These are phyloP conservation scores for Sebastes steindachneri DNA, from an alignment of 2,797 vertebrate species.

Conservation along the genomic window DNA sequence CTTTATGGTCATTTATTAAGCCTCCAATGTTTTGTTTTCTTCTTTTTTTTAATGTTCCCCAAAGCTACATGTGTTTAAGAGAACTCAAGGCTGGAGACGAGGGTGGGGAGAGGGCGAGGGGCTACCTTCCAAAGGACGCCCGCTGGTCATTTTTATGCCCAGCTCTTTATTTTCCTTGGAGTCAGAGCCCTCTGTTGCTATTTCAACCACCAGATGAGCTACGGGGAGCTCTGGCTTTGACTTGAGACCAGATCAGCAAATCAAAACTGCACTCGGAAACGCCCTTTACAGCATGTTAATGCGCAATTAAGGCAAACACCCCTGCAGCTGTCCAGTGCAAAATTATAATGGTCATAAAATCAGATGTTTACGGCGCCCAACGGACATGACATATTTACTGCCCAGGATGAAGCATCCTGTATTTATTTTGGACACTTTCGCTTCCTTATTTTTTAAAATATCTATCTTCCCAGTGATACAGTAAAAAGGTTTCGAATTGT, in stretches of 20 bases:
- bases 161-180: slow-evolving; percentile 80
- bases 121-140: slow-evolving; percentile 75
- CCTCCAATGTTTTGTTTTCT: slow-evolving; percentile 47
- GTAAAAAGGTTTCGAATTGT: slow-evolving; percentile 44
- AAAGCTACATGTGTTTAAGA: slow-evolving; percentile 75
- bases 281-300: slow-evolving; percentile 48
- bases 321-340: slow-evolving; percentile 58
- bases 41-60: slow-evolving; percentile 54
- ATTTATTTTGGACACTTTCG: slow-evolving; percentile 47
- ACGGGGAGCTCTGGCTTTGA: slow-evolving; percentile 49
- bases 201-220: slow-evolving; percentile 63
- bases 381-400: slow-evolving; percentile 47
- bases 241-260: slow-evolving; percentile 53
- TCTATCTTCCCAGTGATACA: slow-evolving; percentile 42
- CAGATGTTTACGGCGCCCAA: slow-evolving; percentile 52
- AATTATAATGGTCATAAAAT: slow-evolving; percentile 64
- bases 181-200: slow-evolving; percentile 62
- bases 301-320: slow-evolving; percentile 48
- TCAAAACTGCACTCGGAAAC: slow-evolving; percentile 38
- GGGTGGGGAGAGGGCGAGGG: slow-evolving; percentile 41
- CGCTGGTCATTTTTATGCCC: slow-evolving; percentile 68
- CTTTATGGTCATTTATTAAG: slow-evolving; percentile 46
- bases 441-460: slow-evolving; percentile 37
- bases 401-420: slow-evolving; percentile 26
- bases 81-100: slow-evolving; percentile 52